Percentiles rank a stretch among this genome's conserved stretches.
Evolutionary conservation across 2,888 invertebrate species (phyloP).

Genomic region (Orthosia gothica): DNA sequence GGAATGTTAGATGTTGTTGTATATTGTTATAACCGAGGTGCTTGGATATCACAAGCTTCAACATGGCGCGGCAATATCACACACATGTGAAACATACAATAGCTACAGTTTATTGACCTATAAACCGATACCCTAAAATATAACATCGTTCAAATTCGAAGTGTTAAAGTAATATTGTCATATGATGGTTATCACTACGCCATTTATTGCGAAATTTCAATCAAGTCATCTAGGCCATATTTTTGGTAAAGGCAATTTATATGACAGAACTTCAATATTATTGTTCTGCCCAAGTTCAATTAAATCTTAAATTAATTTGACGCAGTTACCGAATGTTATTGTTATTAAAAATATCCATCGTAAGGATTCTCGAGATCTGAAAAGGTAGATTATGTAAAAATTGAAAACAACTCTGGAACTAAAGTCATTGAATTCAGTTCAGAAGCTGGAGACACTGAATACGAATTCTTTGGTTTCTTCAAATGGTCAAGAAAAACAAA

Average conservation of each 20-base stretch:
- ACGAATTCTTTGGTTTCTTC: conserved; percentile 30
- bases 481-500: conserved; percentile 28
- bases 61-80: neutral
- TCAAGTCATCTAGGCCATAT: neutral
- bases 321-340: conserved; percentile 42
- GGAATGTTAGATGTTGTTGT: conserved; percentile 38
- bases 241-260: conserved; percentile 20
- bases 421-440: conserved; percentile 18
- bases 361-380: conserved; percentile 21
- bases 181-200: neutral
- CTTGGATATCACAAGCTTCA: conserved; percentile 14
- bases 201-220: neutral
- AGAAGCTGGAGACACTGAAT: conserved; percentile 16
- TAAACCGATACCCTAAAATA: conserved; percentile 21
- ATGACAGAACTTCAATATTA: conserved; percentile 9
- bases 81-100: conserved; percentile 48
- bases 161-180: neutral
- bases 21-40: conserved; percentile 41
- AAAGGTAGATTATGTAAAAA: conserved; percentile 23
- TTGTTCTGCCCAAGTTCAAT: conserved; percentile 24
- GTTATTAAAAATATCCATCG: conserved; percentile 22
- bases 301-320: conserved; percentile 34
- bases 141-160: neutral
- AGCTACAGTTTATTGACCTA: conserved; percentile 50
- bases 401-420: conserved; percentile 28